Conservation (phyloP, 1,140 invertebrate genomes). For the Drosophila lini region DNA sequence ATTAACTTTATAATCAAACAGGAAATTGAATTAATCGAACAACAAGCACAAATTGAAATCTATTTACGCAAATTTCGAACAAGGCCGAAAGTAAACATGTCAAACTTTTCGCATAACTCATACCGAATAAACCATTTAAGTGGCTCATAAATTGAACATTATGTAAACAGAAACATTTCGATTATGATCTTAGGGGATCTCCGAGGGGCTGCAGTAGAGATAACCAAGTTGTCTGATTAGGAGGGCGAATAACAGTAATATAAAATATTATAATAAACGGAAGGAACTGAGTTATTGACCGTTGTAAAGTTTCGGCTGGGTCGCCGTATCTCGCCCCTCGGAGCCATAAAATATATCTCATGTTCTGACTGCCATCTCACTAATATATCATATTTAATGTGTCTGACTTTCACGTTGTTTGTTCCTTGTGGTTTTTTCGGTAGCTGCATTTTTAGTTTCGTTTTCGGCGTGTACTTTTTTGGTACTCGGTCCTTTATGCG, state of each 20-base stretch:
- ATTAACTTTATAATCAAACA: background rate
- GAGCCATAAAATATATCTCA: conserved; percentile 69
- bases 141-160: conserved; percentile 19
- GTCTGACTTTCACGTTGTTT: conserved; percentile 68
- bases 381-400: conserved; percentile 81
- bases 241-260: conserved; percentile 15
- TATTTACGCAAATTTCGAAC: conserved; percentile 1
- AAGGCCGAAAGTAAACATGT: background rate
- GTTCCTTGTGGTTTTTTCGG: conserved; percentile 35
- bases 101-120: conserved; percentile 1
- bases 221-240: conserved; percentile 25
- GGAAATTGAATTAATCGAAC: conserved; percentile 14
- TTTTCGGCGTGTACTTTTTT: conserved; percentile 25
- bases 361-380: conserved; percentile 65
- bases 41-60: conserved; percentile 1
- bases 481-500: conserved; percentile 52
- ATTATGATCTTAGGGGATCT: conserved; percentile 16
- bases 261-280: conserved; percentile 40
- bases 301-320: conserved; percentile 29
- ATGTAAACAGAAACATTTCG: conserved; percentile 19
- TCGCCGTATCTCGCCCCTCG: conserved; percentile 36
- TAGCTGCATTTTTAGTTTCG: conserved; percentile 59
- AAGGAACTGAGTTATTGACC: conserved; percentile 34
- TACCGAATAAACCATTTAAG: background rate
- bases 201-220: background rate